A percentile compares a stretch with the other conserved stretches of the same genome.
phyloP scores from a whole-genome alignment of 2,888 invertebrate species.

The Lasioglossum figueresi region DNA sequence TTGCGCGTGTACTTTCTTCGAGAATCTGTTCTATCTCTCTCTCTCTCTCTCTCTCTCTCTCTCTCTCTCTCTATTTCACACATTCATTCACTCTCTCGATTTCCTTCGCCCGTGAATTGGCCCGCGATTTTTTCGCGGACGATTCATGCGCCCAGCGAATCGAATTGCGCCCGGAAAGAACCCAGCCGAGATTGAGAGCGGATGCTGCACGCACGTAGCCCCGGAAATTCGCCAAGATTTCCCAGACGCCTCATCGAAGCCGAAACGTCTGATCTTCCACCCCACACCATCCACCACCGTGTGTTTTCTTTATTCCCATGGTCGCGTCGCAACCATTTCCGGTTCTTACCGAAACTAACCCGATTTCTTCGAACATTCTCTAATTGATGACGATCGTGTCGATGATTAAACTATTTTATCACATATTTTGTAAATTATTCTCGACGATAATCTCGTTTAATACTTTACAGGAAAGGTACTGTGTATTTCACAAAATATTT shows the following conservation, averaged over 20 bases:
- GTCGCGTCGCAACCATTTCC: slow-evolving; percentile 16
- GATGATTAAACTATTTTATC: background rate
- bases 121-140: slow-evolving; percentile 52
- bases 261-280: slow-evolving; percentile 20
- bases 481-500: background rate
- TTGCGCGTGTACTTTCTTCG: slow-evolving; percentile 1
- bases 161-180: slow-evolving; percentile 40
- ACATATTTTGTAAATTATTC: background rate
- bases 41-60: too few relatives aligned
- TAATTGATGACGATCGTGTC: background rate
- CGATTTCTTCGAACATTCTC: background rate
- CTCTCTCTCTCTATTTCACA: background rate
- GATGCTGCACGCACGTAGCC: slow-evolving; percentile 38
- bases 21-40: background rate
- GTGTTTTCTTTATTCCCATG: slow-evolving; percentile 32
- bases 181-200: background rate
- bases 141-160: slow-evolving; percentile 56
- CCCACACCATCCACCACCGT: background rate
- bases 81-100: background rate
- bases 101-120: slow-evolving; percentile 49
- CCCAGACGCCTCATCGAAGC: slow-evolving; percentile 55
- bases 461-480: background rate
- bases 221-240: slow-evolving; percentile 60
- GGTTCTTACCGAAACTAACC: background rate
- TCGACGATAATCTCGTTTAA: background rate